Base-by-base conservation (phyloP, 92 coral and sea anemone species). In the Zoanthus sociatus region DNA sequence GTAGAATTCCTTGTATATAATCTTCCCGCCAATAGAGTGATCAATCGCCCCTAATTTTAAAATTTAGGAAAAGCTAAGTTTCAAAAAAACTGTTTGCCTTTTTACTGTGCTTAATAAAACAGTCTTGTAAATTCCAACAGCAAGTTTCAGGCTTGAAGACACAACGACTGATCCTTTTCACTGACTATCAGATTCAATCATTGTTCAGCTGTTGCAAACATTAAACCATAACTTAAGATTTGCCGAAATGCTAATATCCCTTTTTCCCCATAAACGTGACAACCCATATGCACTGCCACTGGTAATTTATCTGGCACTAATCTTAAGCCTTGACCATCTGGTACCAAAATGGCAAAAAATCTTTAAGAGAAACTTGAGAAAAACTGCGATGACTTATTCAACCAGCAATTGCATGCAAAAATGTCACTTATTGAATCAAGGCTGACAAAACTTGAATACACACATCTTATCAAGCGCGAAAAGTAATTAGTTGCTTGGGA, bases 361-460 rank as follows among this genome's bases (percentile, higher is more conserved):
- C 13, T 53, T 26, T 64, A 37, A 18, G 7, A 10, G 21, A 81
- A 45, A 30, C 6, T 6, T 11, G 20, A 37, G 64, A 32, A 14
- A 64, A 81, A 45, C 42, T 18, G 31, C 46, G 14, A 8, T 18
- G 26, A 18, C 32, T 64, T 16, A 9, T 66, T 37, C 42, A 37
- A 37, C 73, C 18, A 81, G 44, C 10, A 67, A 44, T 81, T 68
- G 73, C 70, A 21, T 44, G 64, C 58, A 48, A 46, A 81, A 81
- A 47, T 66, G 85, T 64, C 75, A 81, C 18, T 48, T 44, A 18
- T 63, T 64, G 32, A 7, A 81, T 66, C 73, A 67, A 46, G 48
- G 46, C 46, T 81, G 85, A 64, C 85, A 81, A 66, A 66, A 46
- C 47, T 81, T 12, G 75, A 42, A 45, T 20, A 81, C 73, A 81